Evolutionary conservation across 2,888 invertebrate species (phyloP).

Genomic region (Amphipyra berbera): DNA sequence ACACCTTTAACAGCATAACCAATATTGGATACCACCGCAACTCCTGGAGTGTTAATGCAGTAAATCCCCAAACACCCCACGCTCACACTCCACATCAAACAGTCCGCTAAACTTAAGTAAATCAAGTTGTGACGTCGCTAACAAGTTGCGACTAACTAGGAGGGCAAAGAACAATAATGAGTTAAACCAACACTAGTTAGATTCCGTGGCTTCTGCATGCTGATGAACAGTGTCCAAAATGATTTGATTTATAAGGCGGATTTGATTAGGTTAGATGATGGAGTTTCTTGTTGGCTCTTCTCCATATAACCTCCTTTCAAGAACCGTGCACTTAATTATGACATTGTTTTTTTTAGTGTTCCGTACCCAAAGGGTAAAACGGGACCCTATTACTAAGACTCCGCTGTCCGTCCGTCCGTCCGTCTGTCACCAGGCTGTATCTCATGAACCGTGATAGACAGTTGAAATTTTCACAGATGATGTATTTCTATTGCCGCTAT

Average conservation of each 20-base stretch:
- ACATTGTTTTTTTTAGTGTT: no score
- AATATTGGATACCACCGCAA: background rate
- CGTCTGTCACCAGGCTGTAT: no score
- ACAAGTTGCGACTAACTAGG: conserved; percentile 57
- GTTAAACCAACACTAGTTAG: conserved; percentile 55
- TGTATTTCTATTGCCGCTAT: no score
- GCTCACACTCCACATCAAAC: conserved; percentile 44
- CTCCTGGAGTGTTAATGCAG: background rate
- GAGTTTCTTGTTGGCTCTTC: conserved; percentile 14
- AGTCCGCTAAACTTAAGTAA: conserved; percentile 56
- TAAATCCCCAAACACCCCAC: conserved; percentile 2
- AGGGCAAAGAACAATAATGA: conserved; percentile 58
- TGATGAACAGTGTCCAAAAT: conserved; percentile 54
- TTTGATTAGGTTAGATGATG: conserved; percentile 43
- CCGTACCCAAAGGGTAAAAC: no score
- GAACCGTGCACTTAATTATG: no score
- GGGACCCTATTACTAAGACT: no score
- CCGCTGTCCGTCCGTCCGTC: no score
- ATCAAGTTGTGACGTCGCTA: conserved; percentile 51
- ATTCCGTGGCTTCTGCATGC: conserved; percentile 41
- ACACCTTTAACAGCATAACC: no score
- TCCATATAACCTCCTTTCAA: no score
- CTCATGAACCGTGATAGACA: no score
- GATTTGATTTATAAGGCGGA: conserved; percentile 45
- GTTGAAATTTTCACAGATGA: no score